phyloP scores from a whole-genome alignment of 2,888 invertebrate genomes.

The Aromia moschata region DNA sequence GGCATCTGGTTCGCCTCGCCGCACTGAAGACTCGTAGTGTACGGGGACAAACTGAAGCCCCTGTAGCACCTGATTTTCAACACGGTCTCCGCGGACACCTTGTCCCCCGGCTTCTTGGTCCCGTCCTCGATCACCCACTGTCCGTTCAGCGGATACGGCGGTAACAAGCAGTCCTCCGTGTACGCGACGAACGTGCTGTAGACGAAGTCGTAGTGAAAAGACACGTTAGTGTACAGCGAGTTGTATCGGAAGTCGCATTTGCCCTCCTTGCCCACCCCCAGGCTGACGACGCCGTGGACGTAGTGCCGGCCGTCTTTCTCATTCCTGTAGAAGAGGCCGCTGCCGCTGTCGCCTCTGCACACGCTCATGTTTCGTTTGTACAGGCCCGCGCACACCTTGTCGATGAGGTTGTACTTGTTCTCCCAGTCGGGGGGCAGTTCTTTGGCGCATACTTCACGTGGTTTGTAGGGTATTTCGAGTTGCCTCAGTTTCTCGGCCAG shows the following conservation, averaged over 20 bases:
- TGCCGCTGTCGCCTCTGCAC: conserved; percentile 37
- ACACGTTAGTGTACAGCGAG: conserved; percentile 31
- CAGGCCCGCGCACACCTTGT: conserved; percentile 37
- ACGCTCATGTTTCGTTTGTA: conserved; percentile 28
- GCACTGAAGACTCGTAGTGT: conserved; percentile 16
- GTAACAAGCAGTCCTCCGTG: conserved; percentile 33
- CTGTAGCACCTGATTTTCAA: conserved; percentile 27
- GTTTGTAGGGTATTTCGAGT: conserved; percentile 34
- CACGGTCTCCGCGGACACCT: conserved; percentile 21
- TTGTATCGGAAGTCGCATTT: conserved; percentile 34
- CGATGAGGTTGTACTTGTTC: conserved; percentile 30
- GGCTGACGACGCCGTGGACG: conserved; percentile 36
- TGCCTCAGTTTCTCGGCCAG: conserved; percentile 28
- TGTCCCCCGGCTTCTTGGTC: conserved; percentile 25
- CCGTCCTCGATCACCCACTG: conserved; percentile 25
- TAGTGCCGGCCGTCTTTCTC: conserved; percentile 36
- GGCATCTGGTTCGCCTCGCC: no score
- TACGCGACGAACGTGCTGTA: conserved; percentile 26
- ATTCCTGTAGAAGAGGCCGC: conserved; percentile 34
- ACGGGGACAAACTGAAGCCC: conserved; percentile 24
- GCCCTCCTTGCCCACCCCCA: conserved; percentile 18
- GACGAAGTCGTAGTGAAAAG: conserved; percentile 33
- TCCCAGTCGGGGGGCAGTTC: conserved; percentile 34
- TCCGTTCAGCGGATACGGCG: conserved; percentile 32
- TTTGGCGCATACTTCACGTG: conserved; percentile 23